Conservation (phyloP, 1,140 invertebrate genomes). For the Lepidurus apus region DNA sequence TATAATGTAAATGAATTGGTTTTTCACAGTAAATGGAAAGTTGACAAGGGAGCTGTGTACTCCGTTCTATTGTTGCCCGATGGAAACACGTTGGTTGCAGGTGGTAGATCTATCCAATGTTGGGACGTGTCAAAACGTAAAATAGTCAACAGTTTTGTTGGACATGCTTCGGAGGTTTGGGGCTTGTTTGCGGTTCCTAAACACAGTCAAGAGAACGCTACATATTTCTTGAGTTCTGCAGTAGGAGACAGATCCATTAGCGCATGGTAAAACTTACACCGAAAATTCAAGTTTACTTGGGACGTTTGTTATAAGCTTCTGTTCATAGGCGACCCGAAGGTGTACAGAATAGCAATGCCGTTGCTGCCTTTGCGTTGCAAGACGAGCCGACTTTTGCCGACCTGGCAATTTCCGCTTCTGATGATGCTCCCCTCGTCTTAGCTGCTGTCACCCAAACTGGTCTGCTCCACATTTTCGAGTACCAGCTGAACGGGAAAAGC, state of each 20-base stretch:
- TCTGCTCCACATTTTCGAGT: slow-evolving; percentile 67
- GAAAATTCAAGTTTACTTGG: slow-evolving; percentile 2
- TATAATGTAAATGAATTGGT: slow-evolving; percentile 19
- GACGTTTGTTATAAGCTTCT: slow-evolving; percentile 22
- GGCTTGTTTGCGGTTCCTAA: slow-evolving; percentile 49
- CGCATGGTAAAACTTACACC: slow-evolving; percentile 51
- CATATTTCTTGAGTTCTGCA: slow-evolving; percentile 59
- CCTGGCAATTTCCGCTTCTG: slow-evolving; percentile 42
- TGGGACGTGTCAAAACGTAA: slow-evolving; percentile 57
- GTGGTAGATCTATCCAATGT: slow-evolving; percentile 58
- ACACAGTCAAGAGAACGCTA: slow-evolving; percentile 38
- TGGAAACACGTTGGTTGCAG: slow-evolving; percentile 57
- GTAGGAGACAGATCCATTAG: slow-evolving; percentile 53
- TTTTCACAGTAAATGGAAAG: slow-evolving; percentile 57
- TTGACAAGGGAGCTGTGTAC: slow-evolving; percentile 58
- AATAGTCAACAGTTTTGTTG: slow-evolving; percentile 58
- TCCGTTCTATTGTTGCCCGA: slow-evolving; percentile 59
- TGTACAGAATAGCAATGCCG: slow-evolving; percentile 41
- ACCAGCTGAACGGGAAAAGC: slow-evolving; percentile 63
- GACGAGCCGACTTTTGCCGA: slow-evolving; percentile 57
- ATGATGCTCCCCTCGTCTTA: slow-evolving; percentile 51
- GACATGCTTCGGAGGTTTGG: slow-evolving; percentile 59
- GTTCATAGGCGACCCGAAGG: slow-evolving; percentile 40
- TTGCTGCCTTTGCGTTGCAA: slow-evolving; percentile 56
- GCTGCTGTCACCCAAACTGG: slow-evolving; percentile 65